Evolutionary conservation across 1,140 invertebrate species (phyloP).

Genomic region (Lamellibrachia luymesi): DNA sequence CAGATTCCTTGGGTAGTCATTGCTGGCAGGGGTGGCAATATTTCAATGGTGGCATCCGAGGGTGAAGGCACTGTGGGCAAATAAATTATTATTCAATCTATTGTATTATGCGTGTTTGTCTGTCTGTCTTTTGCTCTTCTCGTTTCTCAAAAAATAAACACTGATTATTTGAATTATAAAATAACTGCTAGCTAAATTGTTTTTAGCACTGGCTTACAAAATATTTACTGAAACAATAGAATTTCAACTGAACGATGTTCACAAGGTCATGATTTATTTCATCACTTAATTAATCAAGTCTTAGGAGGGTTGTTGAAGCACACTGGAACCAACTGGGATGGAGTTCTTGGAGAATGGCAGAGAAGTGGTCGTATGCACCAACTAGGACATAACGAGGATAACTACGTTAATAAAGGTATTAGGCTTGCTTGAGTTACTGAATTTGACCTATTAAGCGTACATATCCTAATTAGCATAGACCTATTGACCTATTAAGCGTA

Average conservation of each 20-base stretch:
- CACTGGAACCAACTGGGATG: too few relatives aligned
- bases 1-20: not conserved
- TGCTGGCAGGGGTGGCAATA: not conserved
- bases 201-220: not conserved
- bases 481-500: too few relatives aligned
- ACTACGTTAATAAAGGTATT: too few relatives aligned
- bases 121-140: not conserved
- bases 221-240: not conserved
- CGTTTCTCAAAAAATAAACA: not conserved
- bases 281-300: not conserved
- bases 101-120: too few relatives aligned
- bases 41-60: not conserved
- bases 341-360: too few relatives aligned
- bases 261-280: not conserved
- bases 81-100: not conserved
- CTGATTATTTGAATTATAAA: not conserved
- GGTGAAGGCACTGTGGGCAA: not conserved
- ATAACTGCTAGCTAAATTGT: not conserved
- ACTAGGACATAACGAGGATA: too few relatives aligned
- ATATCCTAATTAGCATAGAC: too few relatives aligned
- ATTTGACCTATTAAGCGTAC: too few relatives aligned
- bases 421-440: too few relatives aligned
- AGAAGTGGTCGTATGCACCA: too few relatives aligned
- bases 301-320: too few relatives aligned
- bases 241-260: not conserved